These are phyloP conservation scores for Epinephelus coioides DNA, from an alignment of 2,797 vertebrate species.

Conservation along the genomic window DNA sequence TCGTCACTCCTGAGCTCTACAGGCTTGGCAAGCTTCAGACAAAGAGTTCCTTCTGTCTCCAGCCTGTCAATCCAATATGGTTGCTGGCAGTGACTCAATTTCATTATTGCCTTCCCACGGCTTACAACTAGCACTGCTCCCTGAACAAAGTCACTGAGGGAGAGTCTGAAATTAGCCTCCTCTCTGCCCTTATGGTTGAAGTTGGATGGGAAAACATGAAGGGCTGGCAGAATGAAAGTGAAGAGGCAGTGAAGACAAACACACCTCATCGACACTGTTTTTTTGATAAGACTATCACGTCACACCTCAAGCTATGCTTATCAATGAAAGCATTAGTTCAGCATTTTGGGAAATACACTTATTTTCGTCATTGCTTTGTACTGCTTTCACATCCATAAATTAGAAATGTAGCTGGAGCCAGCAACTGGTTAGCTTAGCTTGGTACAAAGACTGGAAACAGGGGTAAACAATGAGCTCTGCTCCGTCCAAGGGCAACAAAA, in stretches of 20 bases:
- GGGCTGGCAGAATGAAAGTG: conserved; percentile 2
- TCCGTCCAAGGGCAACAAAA: not conserved
- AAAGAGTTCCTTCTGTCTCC: conserved; percentile 69
- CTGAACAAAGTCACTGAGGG: conserved; percentile 59
- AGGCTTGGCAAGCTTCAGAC: conserved; percentile 47
- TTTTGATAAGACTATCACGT: not conserved
- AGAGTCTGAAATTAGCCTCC: conserved; percentile 45
- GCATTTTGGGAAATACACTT: not conserved
- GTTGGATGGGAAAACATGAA: conserved; percentile 32
- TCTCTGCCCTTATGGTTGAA: conserved; percentile 16
- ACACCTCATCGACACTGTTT: not conserved
- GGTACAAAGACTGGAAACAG: not conserved
- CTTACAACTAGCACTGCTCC: conserved; percentile 43
- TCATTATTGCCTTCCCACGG: conserved; percentile 81
- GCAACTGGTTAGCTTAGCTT: not conserved
- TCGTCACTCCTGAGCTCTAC: conserved; percentile 53
- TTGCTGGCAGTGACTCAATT: conserved; percentile 72
- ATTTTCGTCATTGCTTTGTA: too few relatives aligned
- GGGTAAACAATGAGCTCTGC: not conserved
- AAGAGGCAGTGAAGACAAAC: conserved; percentile 8
- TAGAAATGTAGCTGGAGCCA: not conserved
- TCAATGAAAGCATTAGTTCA: not conserved
- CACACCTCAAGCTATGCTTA: not conserved
- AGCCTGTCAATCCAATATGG: conserved; percentile 71
- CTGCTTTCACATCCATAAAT: not conserved